Evolutionary conservation across 2,113 vertebrate species (phyloP).

Genomic region (Carassius carassius): DNA sequence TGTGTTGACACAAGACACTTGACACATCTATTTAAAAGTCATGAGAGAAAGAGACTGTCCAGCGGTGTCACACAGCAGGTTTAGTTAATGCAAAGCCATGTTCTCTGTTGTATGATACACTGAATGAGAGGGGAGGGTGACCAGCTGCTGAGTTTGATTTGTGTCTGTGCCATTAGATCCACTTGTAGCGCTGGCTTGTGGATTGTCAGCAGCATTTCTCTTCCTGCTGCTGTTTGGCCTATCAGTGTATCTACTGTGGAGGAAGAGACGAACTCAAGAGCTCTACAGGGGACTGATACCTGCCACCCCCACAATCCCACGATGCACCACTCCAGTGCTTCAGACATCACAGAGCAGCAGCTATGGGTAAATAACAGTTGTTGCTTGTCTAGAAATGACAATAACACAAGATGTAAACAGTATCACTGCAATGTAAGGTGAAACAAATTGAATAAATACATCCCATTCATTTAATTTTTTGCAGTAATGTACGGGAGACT

Average conservation of each 20-base stretch:
- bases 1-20: constrained; percentile 22
- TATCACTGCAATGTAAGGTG: background rate
- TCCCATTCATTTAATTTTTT: no score
- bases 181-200: constrained; percentile 70
- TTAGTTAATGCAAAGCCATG: constrained; percentile 11
- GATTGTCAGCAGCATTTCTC: constrained; percentile 71
- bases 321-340: constrained; percentile 62
- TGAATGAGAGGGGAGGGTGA: background rate
- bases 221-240: constrained; percentile 75
- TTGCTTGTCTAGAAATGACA: constrained; percentile 8
- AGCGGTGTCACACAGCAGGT: background rate
- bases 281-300: constrained; percentile 77
- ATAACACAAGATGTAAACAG: background rate
- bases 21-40: constrained; percentile 21
- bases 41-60: constrained; percentile 5
- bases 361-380: constrained; percentile 68
- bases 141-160: background rate
- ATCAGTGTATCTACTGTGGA: constrained; percentile 75
- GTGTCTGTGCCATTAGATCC: constrained; percentile 71
- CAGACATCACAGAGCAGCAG: constrained; percentile 62
- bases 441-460: background rate
- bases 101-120: background rate
- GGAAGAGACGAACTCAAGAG: constrained; percentile 63
- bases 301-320: constrained; percentile 38
- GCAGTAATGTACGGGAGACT: no score